phyloP scores from a whole-genome alignment of 2,113 vertebrate genomes.

The Colistium nudipinnis region DNA sequence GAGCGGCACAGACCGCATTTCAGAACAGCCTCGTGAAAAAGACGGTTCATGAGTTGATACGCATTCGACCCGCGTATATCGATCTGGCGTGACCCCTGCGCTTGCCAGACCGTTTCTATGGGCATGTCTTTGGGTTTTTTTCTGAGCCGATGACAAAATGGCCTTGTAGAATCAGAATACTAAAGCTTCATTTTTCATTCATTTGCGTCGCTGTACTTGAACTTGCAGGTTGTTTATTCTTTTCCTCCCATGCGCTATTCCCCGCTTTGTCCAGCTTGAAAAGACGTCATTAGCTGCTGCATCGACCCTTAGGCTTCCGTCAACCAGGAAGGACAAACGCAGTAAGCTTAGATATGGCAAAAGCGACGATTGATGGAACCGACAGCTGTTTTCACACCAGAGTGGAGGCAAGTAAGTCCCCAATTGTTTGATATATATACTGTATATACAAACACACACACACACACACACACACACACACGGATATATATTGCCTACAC shows the following conservation, averaged over 20 bases:
- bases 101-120: slow-evolving; percentile 38
- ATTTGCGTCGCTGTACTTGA: slow-evolving; percentile 10
- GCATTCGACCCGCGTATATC: slow-evolving; percentile 45
- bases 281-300: slow-evolving; percentile 32
- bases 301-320: slow-evolving; percentile 24
- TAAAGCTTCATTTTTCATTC: slow-evolving; percentile 20
- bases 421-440: too few species aligned
- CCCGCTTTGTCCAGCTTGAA: slow-evolving; percentile 16
- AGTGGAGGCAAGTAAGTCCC: slow-evolving; percentile 13
- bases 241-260: background rate
- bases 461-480: too few species aligned
- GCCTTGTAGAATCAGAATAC: slow-evolving; percentile 32
- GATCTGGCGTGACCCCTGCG: slow-evolving; percentile 41
- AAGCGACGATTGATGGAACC: slow-evolving; percentile 40
- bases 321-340: too few species aligned
- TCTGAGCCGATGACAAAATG: slow-evolving; percentile 26
- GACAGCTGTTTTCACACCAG: slow-evolving; percentile 22
- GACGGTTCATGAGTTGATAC: slow-evolving; percentile 37
- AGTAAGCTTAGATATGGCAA: slow-evolving; percentile 22
- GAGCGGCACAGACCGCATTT: slow-evolving; percentile 48
- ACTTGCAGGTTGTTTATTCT: background rate
- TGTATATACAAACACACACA: too few species aligned
- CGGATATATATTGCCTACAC: too few species aligned
- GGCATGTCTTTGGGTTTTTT: slow-evolving; percentile 23
- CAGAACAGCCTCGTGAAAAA: slow-evolving; percentile 63